phyloP scores from a whole-genome alignment of 2,888 invertebrate genomes.

The Lycocerus yunnanus region DNA sequence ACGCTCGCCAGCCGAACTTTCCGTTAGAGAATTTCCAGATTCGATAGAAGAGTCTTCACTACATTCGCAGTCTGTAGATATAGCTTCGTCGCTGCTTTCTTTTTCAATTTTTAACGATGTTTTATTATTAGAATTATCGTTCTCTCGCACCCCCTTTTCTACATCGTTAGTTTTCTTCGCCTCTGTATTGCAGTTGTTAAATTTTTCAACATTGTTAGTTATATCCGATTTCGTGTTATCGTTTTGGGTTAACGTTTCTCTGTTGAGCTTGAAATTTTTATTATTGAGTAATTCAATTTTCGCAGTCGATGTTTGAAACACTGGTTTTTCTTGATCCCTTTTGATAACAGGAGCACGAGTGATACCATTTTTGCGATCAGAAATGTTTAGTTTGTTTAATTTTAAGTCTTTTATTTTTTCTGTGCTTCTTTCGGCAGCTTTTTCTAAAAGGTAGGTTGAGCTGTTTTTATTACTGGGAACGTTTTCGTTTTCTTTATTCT shows the following conservation, averaged over 20 bases:
- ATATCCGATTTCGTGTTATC: conserved; percentile 31
- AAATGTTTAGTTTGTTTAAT: conserved; percentile 34
- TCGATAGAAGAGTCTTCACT: conserved; percentile 18
- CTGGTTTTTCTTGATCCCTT: conserved; percentile 69
- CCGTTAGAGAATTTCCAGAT: conserved; percentile 16
- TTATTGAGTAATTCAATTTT: conserved; percentile 51
- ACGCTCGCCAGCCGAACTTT: conserved; percentile 14
- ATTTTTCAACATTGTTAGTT: neutral
- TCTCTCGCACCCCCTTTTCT: neutral
- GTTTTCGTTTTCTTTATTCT: conserved; percentile 54
- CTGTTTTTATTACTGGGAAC: conserved; percentile 40
- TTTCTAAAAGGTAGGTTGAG: conserved; percentile 56
- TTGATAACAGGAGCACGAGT: conserved; percentile 67
- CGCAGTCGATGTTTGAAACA: conserved; percentile 57
- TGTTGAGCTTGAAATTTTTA: conserved; percentile 45
- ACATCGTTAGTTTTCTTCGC: neutral
- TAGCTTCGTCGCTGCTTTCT: conserved; percentile 8
- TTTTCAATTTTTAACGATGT: neutral
- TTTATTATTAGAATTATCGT: neutral
- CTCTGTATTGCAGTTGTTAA: neutral
- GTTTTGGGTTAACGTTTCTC: conserved; percentile 31
- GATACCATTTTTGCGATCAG: conserved; percentile 49
- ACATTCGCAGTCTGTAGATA: conserved; percentile 30
- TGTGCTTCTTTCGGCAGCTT: conserved; percentile 44
- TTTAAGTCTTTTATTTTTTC: conserved; percentile 32